Evolutionary conservation across 2,797 vertebrate species (phyloP), one percentile per base, ranked within the genome.

Genomic region (Catharus ustulatus): DNA sequence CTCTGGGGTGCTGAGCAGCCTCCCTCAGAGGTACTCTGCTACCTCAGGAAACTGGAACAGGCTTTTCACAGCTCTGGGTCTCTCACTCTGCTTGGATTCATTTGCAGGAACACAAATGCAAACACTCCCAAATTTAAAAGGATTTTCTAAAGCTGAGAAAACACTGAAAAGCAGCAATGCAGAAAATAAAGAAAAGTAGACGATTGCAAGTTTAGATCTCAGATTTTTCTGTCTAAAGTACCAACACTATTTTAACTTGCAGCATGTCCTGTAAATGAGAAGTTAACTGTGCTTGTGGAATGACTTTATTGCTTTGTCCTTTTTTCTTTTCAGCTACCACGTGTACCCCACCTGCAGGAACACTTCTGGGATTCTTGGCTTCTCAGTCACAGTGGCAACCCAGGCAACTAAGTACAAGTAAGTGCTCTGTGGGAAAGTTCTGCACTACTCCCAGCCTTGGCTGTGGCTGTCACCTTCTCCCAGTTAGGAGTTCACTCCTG

Each of bases 361-460:
- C 94, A 99, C 99, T 43, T 99, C 99, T 20, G 99, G 99, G 22
- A 98, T 99, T 84, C 98, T 99, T 92, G 99, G 99, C 43, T 99
- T 99, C 97, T 99, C 99, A 0, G 97, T 99, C 96, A 99, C 99
- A 1, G 99, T 99, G 83, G 98, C 98, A 95, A 99, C 99, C 18
- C 99, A 99, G 95, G 99, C 99, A 94, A 99, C 98, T 43, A 99
- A 99, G 97, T 99, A 98, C 98, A 99, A 98, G 99, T 99, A 94
- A 98, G 98, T 97, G 67, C 76, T 55, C 24, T 0, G 5, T 52
- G 64, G 40, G 18, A 12, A 11, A 30, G 48, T 30, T 66, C 3
- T 3, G 45, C 52, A 23, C 23, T 10, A 0, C 34, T 61, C 11
- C 36, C 54, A 72, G 75, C n/a, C 49, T 11, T 29, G 43, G 71